phyloP scores from a whole-genome alignment of 2,888 invertebrate species.

The Camptogramma bilineatum region DNA sequence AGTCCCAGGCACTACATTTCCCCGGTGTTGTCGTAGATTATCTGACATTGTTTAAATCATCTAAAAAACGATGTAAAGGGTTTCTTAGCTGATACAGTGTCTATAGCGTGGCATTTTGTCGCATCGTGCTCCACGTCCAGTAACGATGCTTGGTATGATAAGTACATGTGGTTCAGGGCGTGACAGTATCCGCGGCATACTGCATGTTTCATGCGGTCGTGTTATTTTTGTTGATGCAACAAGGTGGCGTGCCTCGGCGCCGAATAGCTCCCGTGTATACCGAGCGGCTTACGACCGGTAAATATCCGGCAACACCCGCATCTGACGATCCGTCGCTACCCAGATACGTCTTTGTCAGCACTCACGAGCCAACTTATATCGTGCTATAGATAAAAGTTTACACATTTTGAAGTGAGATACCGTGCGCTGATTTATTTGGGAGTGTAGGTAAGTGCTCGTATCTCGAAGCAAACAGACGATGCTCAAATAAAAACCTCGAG shows the following conservation, averaged over 20 bases:
- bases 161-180: not conserved
- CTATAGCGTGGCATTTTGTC: too few relatives aligned
- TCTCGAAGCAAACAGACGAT: conserved; percentile 13
- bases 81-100: too few relatives aligned
- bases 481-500: conserved; percentile 7
- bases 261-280: not conserved
- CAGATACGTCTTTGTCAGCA: conserved; percentile 19
- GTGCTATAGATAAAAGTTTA: conserved; percentile 24
- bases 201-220: not conserved
- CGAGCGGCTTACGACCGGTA: conserved; percentile 10
- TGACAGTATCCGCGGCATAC: not conserved
- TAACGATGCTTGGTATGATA: not conserved
- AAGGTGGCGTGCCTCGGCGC: not conserved
- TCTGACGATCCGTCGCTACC: conserved; percentile 8
- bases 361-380: conserved; percentile 14
- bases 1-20: too few relatives aligned
- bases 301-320: conserved; percentile 1
- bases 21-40: too few relatives aligned
- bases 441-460: conserved; percentile 6
- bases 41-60: too few relatives aligned
- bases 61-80: too few relatives aligned
- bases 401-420: conserved; percentile 5
- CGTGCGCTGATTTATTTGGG: conserved; percentile 2
- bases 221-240: not conserved
- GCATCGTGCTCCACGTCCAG: not conserved